Conservation (phyloP, 1,140 invertebrate genomes). For the Mylabris phalerata region DNA sequence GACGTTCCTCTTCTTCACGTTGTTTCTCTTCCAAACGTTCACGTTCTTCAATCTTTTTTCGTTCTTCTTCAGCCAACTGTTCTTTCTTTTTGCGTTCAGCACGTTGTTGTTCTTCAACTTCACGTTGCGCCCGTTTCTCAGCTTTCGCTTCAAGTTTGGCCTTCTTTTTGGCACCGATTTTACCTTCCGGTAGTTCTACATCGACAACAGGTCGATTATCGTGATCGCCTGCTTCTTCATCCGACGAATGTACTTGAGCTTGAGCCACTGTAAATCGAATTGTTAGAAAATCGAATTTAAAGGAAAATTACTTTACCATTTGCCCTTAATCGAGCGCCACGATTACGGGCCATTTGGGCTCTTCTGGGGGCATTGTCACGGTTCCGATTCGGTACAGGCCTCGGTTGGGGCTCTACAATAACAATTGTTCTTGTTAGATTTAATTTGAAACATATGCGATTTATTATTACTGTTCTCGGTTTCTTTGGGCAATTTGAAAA, state of each 20-base stretch:
- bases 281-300: neutral
- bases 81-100: conserved; percentile 66
- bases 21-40: conserved; percentile 53
- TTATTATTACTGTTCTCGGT: conserved; percentile 28
- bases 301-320: conserved; percentile 42
- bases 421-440: neutral
- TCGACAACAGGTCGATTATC: conserved; percentile 36
- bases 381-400: conserved; percentile 30
- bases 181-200: conserved; percentile 50
- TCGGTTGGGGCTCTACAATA: conserved; percentile 10
- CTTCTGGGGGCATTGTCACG: conserved; percentile 49
- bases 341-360: conserved; percentile 54
- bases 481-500: conserved; percentile 32
- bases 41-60: conserved; percentile 55
- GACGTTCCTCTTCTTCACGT: conserved; percentile 57
- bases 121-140: conserved; percentile 76
- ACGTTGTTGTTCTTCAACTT: conserved; percentile 65
- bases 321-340: conserved; percentile 53
- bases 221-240: conserved; percentile 37
- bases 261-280: conserved; percentile 30
- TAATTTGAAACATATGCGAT: neutral
- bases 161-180: conserved; percentile 88
- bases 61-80: conserved; percentile 64
- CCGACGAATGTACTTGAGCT: conserved; percentile 25
- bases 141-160: conserved; percentile 90